Conservation (phyloP, 2,888 invertebrate species). For the Drosophila anomalipes region DNA sequence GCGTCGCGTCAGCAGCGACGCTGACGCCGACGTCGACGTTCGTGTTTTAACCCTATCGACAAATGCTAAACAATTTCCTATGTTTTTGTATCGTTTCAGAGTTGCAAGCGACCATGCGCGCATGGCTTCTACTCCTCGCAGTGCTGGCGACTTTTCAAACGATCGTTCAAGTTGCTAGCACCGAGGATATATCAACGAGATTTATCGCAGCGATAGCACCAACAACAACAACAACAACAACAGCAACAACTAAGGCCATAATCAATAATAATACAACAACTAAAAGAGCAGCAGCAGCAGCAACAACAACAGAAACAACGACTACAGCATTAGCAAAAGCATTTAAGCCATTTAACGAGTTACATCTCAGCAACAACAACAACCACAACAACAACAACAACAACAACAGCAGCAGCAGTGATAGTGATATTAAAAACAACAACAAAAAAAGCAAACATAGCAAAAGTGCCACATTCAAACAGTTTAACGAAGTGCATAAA, state of each 20-base stretch:
- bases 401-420: conserved; percentile 52
- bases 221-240: conserved; percentile 38
- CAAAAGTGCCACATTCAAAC: conserved; percentile 71
- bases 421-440: conserved; percentile 62
- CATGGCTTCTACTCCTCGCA: conserved; percentile 86
- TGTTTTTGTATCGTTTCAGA: conserved; percentile 85
- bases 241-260: conserved; percentile 32
- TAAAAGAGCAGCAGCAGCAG: conserved; percentile 3
- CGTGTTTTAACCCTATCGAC: conserved; percentile 78
- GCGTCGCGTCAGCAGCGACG: conserved; percentile 7
- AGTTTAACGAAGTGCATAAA: conserved; percentile 78
- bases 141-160: conserved; percentile 86
- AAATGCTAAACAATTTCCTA: conserved; percentile 76
- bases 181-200: conserved; percentile 84
- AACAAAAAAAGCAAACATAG: conserved; percentile 53
- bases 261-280: conserved; percentile 32
- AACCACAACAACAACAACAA: conserved; percentile 51
- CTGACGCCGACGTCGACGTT: conserved; percentile 23
- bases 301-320: conserved; percentile 27
- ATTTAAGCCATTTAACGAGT: conserved; percentile 69
- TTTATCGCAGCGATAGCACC: conserved; percentile 82
- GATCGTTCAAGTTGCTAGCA: conserved; percentile 86
- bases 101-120: conserved; percentile 86
- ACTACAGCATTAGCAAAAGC: conserved; percentile 65
- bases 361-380: conserved; percentile 50